Percentiles rank a stretch among this genome's conserved stretches.
These are phyloP conservation scores for Dunckerocampus dactyliophorus DNA, from an alignment of 2,113 vertebrate species.

Conservation along the genomic window DNA sequence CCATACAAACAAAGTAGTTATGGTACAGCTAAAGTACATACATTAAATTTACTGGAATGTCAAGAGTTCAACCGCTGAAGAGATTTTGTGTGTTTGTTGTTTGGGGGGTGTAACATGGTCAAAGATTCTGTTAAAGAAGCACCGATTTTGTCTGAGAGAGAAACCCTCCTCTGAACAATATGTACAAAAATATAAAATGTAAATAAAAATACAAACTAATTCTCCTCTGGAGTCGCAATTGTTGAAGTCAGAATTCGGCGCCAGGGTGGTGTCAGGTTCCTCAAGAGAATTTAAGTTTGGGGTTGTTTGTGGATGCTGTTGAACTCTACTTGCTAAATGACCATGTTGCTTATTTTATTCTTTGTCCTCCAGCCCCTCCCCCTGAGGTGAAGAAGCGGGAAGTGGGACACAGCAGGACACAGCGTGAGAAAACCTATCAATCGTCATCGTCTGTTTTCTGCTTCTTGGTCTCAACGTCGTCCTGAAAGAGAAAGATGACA, in stretches of 20 bases:
- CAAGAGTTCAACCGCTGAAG: conserved; percentile 78
- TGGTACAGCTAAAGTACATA: conserved; percentile 81
- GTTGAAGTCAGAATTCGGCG: conserved; percentile 71
- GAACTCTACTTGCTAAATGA: conserved; percentile 81
- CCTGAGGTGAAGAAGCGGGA: conserved; percentile 63
- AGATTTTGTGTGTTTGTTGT: conserved; percentile 48
- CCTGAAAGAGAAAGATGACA: conserved; percentile 53
- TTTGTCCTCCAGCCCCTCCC: conserved; percentile 58
- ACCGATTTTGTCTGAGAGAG: conserved; percentile 84
- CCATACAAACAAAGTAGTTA: conserved; percentile 76
- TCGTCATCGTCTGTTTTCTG: conserved; percentile 92
- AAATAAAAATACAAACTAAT: conserved; percentile 99
- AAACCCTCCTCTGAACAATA: conserved; percentile 90
- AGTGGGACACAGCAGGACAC: conserved; percentile 63
- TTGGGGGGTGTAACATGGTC: conserved; percentile 77
- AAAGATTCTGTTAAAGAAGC: conserved; percentile 78
- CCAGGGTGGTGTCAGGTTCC: conserved; percentile 63
- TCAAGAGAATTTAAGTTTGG: conserved; percentile 70
- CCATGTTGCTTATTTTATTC: conserved; percentile 71
- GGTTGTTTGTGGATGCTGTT: conserved; percentile 51
- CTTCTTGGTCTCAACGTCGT: conserved; percentile 93
- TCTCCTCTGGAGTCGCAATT: conserved; percentile 82
- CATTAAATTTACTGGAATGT: conserved; percentile 97
- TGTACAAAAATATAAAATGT: conserved; percentile 99
- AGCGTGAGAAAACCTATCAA: conserved; percentile 70